These are phyloP conservation scores for Pentalonia nigronervosa DNA, from an alignment of 1,140 invertebrate genomes.

Conservation along the genomic window DNA sequence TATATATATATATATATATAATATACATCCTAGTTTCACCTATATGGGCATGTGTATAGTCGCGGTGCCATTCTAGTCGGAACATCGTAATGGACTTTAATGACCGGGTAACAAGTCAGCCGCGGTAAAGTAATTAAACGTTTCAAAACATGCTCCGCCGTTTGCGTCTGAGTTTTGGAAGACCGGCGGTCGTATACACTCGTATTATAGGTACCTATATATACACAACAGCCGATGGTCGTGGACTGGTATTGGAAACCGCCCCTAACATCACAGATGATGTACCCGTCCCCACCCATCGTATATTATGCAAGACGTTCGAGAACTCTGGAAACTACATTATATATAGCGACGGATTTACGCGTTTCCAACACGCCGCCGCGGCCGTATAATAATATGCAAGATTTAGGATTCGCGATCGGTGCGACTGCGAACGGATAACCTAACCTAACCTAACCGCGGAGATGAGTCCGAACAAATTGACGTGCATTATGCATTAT, in stretches of 20 bases:
- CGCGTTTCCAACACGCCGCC: neutral
- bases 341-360: neutral
- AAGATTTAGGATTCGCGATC: neutral
- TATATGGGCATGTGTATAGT: neutral
- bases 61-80: neutral
- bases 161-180: neutral
- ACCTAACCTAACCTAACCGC: no score
- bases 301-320: neutral
- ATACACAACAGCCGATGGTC: neutral
- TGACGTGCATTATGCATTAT: no score
- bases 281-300: neutral
- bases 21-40: no score
- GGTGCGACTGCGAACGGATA: neutral
- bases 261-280: neutral
- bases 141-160: neutral
- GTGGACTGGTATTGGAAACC: neutral
- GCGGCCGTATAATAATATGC: neutral
- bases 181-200: neutral
- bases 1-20: no score
- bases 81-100: neutral
- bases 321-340: neutral
- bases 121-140: neutral
- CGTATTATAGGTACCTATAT: neutral
- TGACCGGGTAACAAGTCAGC: constrained; percentile 30
- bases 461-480: no score